phyloP scores from a whole-genome alignment of 1,140 invertebrate species.

The Sarcophaga peregrina region DNA sequence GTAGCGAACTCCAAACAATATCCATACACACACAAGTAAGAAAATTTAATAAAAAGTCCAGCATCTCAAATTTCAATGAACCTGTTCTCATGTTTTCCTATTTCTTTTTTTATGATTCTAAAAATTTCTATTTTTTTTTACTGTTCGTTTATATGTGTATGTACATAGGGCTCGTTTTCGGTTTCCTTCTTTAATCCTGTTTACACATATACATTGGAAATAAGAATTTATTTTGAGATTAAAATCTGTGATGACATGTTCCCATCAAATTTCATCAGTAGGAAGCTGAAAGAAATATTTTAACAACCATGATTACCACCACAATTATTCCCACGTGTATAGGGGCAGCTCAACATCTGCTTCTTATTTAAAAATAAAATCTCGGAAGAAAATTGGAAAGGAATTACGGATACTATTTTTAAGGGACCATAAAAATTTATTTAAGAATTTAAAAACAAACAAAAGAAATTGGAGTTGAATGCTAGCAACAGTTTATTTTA shows the following conservation, averaged over 20 bases:
- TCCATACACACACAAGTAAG: not conserved
- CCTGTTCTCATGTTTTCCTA: not conserved
- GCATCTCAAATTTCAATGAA: slow-evolving; percentile 13
- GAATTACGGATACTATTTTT: not conserved
- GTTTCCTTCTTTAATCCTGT: not conserved
- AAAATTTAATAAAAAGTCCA: not conserved
- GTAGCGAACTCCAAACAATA: not conserved
- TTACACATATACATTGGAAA: not conserved
- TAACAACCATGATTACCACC: slow-evolving; percentile 1
- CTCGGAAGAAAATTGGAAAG: not conserved
- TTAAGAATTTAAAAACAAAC: not conserved
- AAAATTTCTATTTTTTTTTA: not conserved
- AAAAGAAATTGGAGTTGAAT: no score
- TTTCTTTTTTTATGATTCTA: not conserved
- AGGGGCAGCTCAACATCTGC: not conserved
- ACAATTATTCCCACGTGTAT: slow-evolving; percentile 8
- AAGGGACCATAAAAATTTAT: not conserved
- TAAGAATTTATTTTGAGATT: not conserved
- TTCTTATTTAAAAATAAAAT: not conserved
- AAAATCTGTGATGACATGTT: slow-evolving; percentile 4
- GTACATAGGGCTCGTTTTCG: not conserved
- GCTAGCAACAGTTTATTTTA: no score
- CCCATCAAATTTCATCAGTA: not conserved
- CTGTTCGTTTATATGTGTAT: not conserved
- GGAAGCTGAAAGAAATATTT: not conserved